phyloP scores from a whole-genome alignment of 2,888 invertebrate genomes.

The Drosophila rubida region DNA sequence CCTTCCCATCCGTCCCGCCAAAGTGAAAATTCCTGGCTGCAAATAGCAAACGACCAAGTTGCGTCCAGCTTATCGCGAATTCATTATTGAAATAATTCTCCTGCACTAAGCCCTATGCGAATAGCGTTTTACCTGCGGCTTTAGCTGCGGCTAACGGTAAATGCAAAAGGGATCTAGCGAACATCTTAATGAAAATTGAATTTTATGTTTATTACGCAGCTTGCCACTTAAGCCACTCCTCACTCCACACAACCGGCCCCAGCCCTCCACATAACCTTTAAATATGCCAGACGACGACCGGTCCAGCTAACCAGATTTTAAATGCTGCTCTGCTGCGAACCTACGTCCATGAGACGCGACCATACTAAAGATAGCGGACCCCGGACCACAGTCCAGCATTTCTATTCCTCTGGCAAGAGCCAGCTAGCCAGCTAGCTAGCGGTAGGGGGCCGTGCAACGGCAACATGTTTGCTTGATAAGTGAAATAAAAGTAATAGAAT shows the following conservation, averaged over 20 bases:
- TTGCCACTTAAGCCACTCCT: slow-evolving; percentile 54
- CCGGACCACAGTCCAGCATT: slow-evolving; percentile 33
- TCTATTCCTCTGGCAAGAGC: slow-evolving; percentile 46
- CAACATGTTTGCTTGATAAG: slow-evolving; percentile 75
- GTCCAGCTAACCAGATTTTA: slow-evolving; percentile 52
- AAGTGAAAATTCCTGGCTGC: slow-evolving; percentile 72
- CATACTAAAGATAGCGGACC: slow-evolving; percentile 57
- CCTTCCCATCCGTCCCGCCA: neutral
- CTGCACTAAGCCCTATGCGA: slow-evolving; percentile 56
- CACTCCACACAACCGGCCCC: slow-evolving; percentile 1
- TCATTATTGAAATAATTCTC: slow-evolving; percentile 80
- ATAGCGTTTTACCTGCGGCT: slow-evolving; percentile 1
- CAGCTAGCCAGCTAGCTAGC: slow-evolving; percentile 45
- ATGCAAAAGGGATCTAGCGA: slow-evolving; percentile 68
- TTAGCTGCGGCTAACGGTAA: slow-evolving; percentile 54
- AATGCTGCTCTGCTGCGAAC: slow-evolving; percentile 42
- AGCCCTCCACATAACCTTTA: slow-evolving; percentile 70
- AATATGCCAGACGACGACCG: slow-evolving; percentile 56
- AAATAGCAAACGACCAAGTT: slow-evolving; percentile 49
- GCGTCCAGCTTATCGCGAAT: slow-evolving; percentile 75
- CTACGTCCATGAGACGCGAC: slow-evolving; percentile 31
- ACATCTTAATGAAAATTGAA: slow-evolving; percentile 80
- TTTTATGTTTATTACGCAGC: slow-evolving; percentile 78
- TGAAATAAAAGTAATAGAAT: slow-evolving; percentile 75
- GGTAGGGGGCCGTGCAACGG: slow-evolving; percentile 61